Base-by-base conservation (phyloP, 1,140 invertebrate genomes). In the Coenobita brevimanus region DNA sequence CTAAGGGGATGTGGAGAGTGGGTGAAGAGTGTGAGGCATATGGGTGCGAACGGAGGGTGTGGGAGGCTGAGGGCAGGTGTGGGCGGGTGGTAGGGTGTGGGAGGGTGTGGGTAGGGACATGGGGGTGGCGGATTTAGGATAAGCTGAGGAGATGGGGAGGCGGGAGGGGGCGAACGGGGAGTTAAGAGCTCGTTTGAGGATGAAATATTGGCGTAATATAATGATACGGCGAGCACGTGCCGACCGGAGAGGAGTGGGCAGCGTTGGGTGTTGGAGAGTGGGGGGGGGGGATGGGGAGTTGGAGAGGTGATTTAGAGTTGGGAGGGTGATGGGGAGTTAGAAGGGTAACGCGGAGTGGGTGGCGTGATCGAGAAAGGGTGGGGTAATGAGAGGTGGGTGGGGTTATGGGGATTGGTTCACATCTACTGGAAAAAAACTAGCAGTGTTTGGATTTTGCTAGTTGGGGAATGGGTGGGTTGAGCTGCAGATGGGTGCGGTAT, bases 181-280 rank as follows among this genome's bases (percentile, higher is more conserved):
- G 80, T 82, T 82, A 82, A 82, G 80, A 82, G 64, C 80, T 82
- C 41, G 62, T 82, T 82, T 41, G 46, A 33, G 64, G 64, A 82
- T 82, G 80, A 82, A 50, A 82, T 82, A 82, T 41, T 50, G 41
- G 64, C 41, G 36, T 82, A 71, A 82, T 82, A 82, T 71, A 82
- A 82, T 82, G 79, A 82, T 57, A 57, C 67, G 27, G 3, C 38
- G 62, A n/a, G 30, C 21, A 38, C 27, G 67, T 71, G 27, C 27
- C 30, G 10, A 17, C 33, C 27, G n/a, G 17, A 27, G 27, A 8
- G 15, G 38, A 15, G 4, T 13, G 24, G 36, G 24, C 2, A 8
- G 30, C 6, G 36, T 8, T 24, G 3, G 36, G 36, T 15, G 24
- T 8, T 0, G 67, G 2, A 8, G 67, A 8, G n/a, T 27, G 17